Base-by-base conservation (phyloP, 2,797 vertebrate genomes). In the Dipus sagitta region DNA sequence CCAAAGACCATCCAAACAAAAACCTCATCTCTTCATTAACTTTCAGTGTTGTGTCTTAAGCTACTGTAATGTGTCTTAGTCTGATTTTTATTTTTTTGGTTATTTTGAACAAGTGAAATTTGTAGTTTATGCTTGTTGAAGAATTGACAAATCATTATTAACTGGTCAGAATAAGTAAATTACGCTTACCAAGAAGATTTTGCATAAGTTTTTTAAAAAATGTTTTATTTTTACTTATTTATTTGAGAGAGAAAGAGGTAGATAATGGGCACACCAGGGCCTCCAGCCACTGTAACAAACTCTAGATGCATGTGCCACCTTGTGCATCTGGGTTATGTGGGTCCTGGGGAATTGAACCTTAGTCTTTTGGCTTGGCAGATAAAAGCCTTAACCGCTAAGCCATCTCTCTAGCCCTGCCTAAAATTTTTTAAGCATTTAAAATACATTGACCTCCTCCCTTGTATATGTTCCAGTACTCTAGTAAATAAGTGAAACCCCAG, bases 41-140 rank as follows among this genome's bases (percentile, higher is more conserved):
- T 86, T 90, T 96, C 38, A 32, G n/a, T 93, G 88, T 71, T 90
- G 2, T 67, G 26, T 30, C 4, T 67, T 67, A 14, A 67, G 74
- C 30, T 76, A 13, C 10, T 88, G n/a, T n/a, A 21, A 12, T 80
- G 9, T 86, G 74, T 87, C 87, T 65, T 88, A n/a, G 18, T 68
- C 34, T n/a, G 67, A 85, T 91, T 26, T 28, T 60, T 71, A 3
- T 42, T 89, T 85, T 47, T 52, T 52, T 62, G 26, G 6, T 80
- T n/a, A 38, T 91, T 95, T 54, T 34, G 3, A 67, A 91, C 93
- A 75, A 54, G 11, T 64, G 52, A 68, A 58, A 75, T 87, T 90
- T 88, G 64, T 86, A 32, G 11, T 93, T 93, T 12, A 81, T 90
- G 32, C 32, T 90, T 93, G 0, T 26, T 71, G 17, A 23, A 93